Conservation (phyloP, 2,888 invertebrate genomes). For the Acleris laterana region DNA sequence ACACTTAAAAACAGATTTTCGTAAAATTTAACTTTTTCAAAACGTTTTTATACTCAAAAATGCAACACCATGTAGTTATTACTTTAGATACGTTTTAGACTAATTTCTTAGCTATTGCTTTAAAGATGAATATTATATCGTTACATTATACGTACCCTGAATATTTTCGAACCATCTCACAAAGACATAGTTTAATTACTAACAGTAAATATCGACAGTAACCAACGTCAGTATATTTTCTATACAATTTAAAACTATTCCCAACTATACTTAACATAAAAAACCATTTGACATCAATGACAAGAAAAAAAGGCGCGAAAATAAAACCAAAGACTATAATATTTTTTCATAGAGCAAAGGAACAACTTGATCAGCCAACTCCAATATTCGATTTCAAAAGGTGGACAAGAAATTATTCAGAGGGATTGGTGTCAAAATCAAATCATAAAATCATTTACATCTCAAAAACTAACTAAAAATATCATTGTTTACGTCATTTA, state of each 20-base stretch:
- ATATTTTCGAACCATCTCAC: slow-evolving; percentile 20
- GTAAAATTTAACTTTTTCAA: slow-evolving; percentile 40
- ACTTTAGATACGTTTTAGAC: slow-evolving; percentile 31
- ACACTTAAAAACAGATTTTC: slow-evolving; percentile 38
- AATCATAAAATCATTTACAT: neutral
- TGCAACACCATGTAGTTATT: slow-evolving; percentile 27
- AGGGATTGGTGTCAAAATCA: slow-evolving; percentile 9
- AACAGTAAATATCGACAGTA: too few relatives aligned
- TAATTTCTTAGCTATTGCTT: slow-evolving; percentile 64
- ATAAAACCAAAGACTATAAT: neutral
- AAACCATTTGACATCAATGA: neutral
- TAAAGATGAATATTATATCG: slow-evolving; percentile 59
- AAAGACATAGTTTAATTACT: too few relatives aligned
- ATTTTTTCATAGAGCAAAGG: neutral
- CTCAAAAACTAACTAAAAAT: neutral
- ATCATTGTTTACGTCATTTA: neutral
- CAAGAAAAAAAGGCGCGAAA: neutral
- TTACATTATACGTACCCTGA: slow-evolving; percentile 46
- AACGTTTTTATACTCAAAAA: slow-evolving; percentile 23
- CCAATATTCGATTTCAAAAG: neutral
- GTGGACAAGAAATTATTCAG: slow-evolving; percentile 17
- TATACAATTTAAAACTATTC: too few relatives aligned
- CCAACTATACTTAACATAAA: neutral
- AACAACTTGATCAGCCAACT: neutral
- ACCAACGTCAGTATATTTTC: too few relatives aligned